A percentile compares a stretch with the other conserved stretches of the same genome.
Conservation (phyloP, 1,140 invertebrate genomes). For the Drosophila pandora region DNA sequence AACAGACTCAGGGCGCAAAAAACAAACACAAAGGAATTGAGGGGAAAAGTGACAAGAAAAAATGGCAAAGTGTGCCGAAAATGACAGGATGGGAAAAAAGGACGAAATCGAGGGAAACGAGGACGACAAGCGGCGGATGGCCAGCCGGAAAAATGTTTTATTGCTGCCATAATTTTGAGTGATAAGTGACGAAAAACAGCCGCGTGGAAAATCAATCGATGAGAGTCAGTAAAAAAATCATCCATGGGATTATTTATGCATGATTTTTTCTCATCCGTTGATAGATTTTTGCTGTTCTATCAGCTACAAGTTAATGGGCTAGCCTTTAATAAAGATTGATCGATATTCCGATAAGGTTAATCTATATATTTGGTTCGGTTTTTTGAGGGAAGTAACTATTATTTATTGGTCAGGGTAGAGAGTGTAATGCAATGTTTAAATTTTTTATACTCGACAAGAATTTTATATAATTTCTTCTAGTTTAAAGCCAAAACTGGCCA, state of each 20-base stretch:
- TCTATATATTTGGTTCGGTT: slow-evolving; percentile 22
- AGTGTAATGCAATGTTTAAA: neutral
- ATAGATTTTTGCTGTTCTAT: slow-evolving; percentile 61
- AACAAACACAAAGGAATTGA: slow-evolving; percentile 51
- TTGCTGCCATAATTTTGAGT: slow-evolving; percentile 82
- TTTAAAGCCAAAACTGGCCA: neutral
- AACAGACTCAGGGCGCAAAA: slow-evolving; percentile 40
- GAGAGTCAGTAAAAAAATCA: slow-evolving; percentile 47
- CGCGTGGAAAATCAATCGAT: slow-evolving; percentile 72
- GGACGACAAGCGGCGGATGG: slow-evolving; percentile 38
- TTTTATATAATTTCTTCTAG: neutral
- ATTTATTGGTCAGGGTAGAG: neutral
- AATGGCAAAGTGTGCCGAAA: slow-evolving; percentile 78
- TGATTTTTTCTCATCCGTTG: slow-evolving; percentile 55
- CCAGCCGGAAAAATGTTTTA: slow-evolving; percentile 76
- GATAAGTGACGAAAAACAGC: slow-evolving; percentile 80
- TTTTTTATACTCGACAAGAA: no score
- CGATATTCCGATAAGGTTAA: slow-evolving; percentile 38
- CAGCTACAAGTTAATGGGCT: slow-evolving; percentile 72
- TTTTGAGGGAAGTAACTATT: neutral
- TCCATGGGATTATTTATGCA: slow-evolving; percentile 73
- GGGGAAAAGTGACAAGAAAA: slow-evolving; percentile 77
- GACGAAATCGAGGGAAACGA: slow-evolving; percentile 5
- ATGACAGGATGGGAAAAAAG: slow-evolving; percentile 55
- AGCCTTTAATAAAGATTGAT: slow-evolving; percentile 78